Evolutionary conservation across 2,113 vertebrate species (phyloP).

Genomic region (Ptychochromis oligacanthus): DNA sequence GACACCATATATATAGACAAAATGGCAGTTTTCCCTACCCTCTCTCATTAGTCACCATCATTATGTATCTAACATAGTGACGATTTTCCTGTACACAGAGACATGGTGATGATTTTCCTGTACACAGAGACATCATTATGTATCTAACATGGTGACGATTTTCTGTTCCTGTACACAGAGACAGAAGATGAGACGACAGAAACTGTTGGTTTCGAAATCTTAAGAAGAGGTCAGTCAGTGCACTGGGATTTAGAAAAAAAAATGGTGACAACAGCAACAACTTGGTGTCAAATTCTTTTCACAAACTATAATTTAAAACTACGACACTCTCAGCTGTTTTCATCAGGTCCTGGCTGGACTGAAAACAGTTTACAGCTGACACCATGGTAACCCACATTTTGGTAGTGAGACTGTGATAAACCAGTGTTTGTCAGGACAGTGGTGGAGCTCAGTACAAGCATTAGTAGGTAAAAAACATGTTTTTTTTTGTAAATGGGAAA

Average conservation of each 20-base stretch:
- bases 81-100: not conserved
- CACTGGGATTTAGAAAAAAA: not conserved
- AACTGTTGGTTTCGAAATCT: not conserved
- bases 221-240: not conserved
- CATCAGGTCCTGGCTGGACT: not conserved
- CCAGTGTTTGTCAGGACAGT: not conserved
- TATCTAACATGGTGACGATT: conserved; percentile 10
- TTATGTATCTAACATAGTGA: conserved; percentile 22
- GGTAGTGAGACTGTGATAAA: not conserved
- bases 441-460: not conserved
- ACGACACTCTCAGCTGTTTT: too few species aligned
- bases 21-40: too few species aligned
- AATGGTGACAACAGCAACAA: too few species aligned
- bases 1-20: too few species aligned
- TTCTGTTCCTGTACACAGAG: not conserved
- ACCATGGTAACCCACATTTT: not conserved
- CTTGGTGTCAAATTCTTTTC: too few species aligned
- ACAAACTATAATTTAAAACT: too few species aligned
- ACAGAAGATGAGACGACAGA: not conserved
- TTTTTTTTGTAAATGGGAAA: not conserved
- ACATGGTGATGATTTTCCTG: not conserved
- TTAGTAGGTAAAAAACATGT: not conserved
- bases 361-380: not conserved
- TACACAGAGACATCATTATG: conserved; percentile 24
- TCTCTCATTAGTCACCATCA: conserved; percentile 45